Percentiles rank a stretch among this genome's conserved stretches.
These are phyloP conservation scores for Tonatia bakeri DNA, from an alignment of 2,113 vertebrate species.

Conservation along the genomic window DNA sequence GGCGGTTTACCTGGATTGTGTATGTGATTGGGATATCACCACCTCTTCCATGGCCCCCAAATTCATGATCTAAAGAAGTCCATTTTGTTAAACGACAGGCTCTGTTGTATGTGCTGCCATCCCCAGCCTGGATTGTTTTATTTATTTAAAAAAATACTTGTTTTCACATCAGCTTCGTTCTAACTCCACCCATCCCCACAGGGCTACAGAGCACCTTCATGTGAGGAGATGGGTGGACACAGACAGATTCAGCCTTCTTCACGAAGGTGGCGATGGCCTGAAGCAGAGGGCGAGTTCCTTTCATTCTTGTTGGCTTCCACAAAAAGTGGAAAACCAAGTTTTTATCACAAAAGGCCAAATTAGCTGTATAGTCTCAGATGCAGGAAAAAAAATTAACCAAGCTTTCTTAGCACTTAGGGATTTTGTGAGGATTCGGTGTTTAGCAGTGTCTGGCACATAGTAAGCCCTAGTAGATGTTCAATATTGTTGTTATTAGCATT, in stretches of 20 bases:
- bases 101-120: slow-evolving; percentile 32
- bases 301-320: slow-evolving; percentile 35
- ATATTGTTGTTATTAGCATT: slow-evolving; percentile 44
- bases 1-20: slow-evolving; percentile 10
- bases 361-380: slow-evolving; percentile 52
- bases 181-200: neutral
- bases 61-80: slow-evolving; percentile 7
- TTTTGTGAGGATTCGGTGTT: slow-evolving; percentile 53
- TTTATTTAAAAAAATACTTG: slow-evolving; percentile 66
- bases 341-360: slow-evolving; percentile 56
- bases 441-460: slow-evolving; percentile 46
- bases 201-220: neutral
- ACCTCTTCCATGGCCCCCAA: neutral
- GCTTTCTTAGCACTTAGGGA: slow-evolving; percentile 49
- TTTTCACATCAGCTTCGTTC: slow-evolving; percentile 31
- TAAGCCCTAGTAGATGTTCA: slow-evolving; percentile 51
- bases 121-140: slow-evolving; percentile 70
- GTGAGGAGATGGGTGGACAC: neutral
- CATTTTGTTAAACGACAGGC: slow-evolving; percentile 72
- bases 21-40: neutral
- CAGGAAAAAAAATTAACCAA: slow-evolving; percentile 21
- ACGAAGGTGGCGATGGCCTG: neutral
- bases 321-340: slow-evolving; percentile 17
- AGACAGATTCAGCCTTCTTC: neutral
- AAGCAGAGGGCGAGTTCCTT: neutral